Evolutionary conservation across 2,113 vertebrate genomes (phyloP).

Genomic region (Trichomycterus rosablanca): DNA sequence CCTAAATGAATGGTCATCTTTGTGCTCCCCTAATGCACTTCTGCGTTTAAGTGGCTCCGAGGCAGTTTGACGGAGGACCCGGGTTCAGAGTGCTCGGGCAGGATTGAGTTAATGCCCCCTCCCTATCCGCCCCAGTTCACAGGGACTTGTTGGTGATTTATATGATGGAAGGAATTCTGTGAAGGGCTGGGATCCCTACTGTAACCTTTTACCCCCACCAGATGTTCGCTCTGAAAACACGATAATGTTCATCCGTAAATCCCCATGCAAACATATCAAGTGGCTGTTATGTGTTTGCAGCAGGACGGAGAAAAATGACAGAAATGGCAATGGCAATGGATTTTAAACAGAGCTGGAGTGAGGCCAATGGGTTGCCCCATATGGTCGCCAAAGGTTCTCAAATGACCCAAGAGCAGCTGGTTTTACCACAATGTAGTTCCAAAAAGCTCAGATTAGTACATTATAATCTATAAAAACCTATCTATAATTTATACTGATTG

Average conservation of each 20-base stretch:
- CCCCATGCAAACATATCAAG: slow-evolving; percentile 72
- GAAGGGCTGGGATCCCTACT: slow-evolving; percentile 69
- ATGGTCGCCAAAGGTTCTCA: slow-evolving; percentile 19
- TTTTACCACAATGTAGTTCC: too few species aligned
- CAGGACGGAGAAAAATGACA: slow-evolving; percentile 59
- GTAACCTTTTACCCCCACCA: slow-evolving; percentile 75
- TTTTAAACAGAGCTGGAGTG: slow-evolving; percentile 39
- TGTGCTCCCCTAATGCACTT: slow-evolving; percentile 23
- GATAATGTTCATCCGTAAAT: slow-evolving; percentile 70
- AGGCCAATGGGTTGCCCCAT: slow-evolving; percentile 29
- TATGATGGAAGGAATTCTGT: slow-evolving; percentile 76
- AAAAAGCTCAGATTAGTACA: too few species aligned
- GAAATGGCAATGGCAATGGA: slow-evolving; percentile 50
- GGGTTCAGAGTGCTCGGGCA: slow-evolving; percentile 49
- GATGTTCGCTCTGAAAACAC: slow-evolving; percentile 75
- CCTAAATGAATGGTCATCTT: slow-evolving; percentile 18
- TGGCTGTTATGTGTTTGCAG: slow-evolving; percentile 65
- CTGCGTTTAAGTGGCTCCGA: slow-evolving; percentile 36
- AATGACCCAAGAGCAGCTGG: slow-evolving; percentile 1
- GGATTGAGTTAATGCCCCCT: slow-evolving; percentile 64
- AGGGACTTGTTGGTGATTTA: slow-evolving; percentile 74
- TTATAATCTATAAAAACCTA: too few species aligned
- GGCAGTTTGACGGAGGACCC: slow-evolving; percentile 31
- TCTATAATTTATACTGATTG: too few species aligned
- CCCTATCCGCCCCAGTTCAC: slow-evolving; percentile 52